Evolutionary conservation across 1,140 invertebrate species (phyloP).

Genomic region (Holotrichia oblita): DNA sequence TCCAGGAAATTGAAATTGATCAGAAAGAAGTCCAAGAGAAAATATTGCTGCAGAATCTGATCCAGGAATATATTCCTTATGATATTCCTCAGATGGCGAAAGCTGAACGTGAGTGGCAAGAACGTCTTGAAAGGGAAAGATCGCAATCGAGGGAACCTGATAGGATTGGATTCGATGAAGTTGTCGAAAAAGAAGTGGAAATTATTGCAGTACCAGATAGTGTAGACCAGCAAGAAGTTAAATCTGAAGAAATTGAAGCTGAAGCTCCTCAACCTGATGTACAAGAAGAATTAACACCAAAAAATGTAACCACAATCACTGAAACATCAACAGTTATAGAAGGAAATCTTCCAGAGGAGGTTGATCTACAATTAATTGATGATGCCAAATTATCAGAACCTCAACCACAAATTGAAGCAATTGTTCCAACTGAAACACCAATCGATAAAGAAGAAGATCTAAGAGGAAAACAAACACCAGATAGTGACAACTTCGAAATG

Average conservation of each 20-base stretch:
- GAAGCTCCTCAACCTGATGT: not conserved
- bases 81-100: slow-evolving; percentile 11
- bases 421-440: not conserved
- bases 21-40: not conserved
- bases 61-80: slow-evolving; percentile 28
- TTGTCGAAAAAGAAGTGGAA: not conserved
- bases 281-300: not conserved
- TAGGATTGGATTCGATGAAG: not conserved
- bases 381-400: no score
- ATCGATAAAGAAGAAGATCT: no score
- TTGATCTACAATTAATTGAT: no score
- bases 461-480: not conserved
- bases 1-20: not conserved
- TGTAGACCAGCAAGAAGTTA: not conserved
- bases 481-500: not conserved
- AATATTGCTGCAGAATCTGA: not conserved
- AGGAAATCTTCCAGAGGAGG: not conserved
- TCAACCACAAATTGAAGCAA: not conserved
- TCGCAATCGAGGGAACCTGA: slow-evolving; percentile 1
- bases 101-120: slow-evolving; percentile 25
- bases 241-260: not conserved
- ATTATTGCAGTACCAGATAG: not conserved
- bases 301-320: not conserved
- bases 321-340: not conserved
- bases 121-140: not conserved